Evolutionary conservation across 2,113 vertebrate species (phyloP), one percentile per base, ranked within the genome.

Genomic region (Chaenogobius annularis): DNA sequence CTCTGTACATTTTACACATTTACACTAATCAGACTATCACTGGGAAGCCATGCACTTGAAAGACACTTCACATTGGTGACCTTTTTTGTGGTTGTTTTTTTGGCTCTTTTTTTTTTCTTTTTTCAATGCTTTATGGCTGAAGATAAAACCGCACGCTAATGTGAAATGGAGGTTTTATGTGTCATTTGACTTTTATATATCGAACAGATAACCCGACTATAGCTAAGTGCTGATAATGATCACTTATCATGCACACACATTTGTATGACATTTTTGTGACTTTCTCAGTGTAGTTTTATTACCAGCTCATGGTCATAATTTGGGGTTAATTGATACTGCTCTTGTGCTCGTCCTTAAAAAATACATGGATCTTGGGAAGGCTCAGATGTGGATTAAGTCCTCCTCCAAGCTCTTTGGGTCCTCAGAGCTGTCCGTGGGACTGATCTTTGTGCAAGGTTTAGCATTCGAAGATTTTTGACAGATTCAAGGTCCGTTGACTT

Each of bases 21-120:
- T n/a, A 68, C 20, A 74, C 43, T 48, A 37, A 74, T 69, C 44
- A 72, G 70, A 69, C 19, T 50, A 76, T 83, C 79, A 81, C 31
- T 1, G 0, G 55, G 52, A 40, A 77, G 67, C 67, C 76, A 70
- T 83, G 75, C 81, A 61, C 82, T 79, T 71, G 58, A 76, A 66
- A 54, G 50, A 74, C 35, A 19, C 83, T 80, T 87, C 72, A 82
- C 48, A 77, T 83, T n/a, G 66, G 74, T 31, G 55, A 77, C 44
- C 67, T n/a, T n/a, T n/a, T n/a, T n/a, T 75, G 76, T 67, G 10
- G 15, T 12, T 12, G 2, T 65, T 77, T 72, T 82, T 22, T 37
- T 80, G 70, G 55, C 26, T 59, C 77, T 11, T 71, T 76, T 1
- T 61, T 8, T 20, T 44, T 48, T 62, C 20, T n/a, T 63, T 55